Conservation (phyloP, 2,113 vertebrate genomes). For the Carassius auratus region DNA sequence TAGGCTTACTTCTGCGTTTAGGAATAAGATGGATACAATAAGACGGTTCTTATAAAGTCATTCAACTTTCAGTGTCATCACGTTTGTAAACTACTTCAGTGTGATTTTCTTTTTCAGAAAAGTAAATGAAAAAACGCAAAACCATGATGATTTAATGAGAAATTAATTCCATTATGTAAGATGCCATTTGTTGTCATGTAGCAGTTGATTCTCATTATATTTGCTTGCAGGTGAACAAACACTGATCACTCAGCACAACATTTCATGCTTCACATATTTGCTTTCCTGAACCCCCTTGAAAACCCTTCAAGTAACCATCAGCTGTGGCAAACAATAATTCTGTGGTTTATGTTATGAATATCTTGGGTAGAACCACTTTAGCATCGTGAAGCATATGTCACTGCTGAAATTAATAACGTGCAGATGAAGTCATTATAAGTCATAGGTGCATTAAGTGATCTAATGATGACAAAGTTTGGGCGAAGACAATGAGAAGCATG, state of each 20-base stretch:
- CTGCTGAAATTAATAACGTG: constrained; percentile 6
- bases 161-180: background rate
- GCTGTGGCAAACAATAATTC: background rate
- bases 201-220: constrained; percentile 1
- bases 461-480: constrained; percentile 33
- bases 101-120: background rate
- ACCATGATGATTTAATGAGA: background rate
- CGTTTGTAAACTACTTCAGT: background rate
- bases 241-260: constrained; percentile 13
- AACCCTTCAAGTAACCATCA: background rate
- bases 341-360: background rate
- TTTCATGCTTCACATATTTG: background rate
- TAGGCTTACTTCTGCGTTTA: too few relatives aligned
- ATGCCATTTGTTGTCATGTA: background rate
- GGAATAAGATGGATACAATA: too few relatives aligned
- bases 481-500: background rate
- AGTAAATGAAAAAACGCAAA: background rate
- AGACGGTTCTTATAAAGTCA: too few relatives aligned
- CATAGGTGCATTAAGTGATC: constrained; percentile 26
- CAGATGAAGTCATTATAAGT: constrained; percentile 21
- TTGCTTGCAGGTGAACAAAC: background rate
- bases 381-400: constrained; percentile 2
- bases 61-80: background rate
- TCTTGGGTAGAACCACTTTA: background rate
- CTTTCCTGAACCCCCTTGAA: background rate